These are phyloP conservation scores for Aricia artaxerxes DNA, from an alignment of 2,888 invertebrate genomes.

Conservation along the genomic window DNA sequence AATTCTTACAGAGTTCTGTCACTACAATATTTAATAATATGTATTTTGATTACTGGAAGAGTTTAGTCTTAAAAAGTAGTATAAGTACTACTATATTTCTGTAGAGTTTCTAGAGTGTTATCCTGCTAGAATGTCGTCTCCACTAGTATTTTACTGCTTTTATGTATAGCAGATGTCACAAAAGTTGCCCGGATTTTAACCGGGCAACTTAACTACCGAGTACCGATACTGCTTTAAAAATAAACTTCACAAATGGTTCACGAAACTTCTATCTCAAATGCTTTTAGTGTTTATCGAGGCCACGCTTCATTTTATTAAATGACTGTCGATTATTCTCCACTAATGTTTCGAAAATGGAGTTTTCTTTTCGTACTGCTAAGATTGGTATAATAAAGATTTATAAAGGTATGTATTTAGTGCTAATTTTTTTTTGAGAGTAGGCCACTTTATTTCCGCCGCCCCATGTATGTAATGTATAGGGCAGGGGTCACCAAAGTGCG, in stretches of 20 bases:
- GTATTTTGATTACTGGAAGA: too few relatives aligned
- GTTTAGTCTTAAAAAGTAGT: too few relatives aligned
- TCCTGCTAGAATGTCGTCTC: too few relatives aligned
- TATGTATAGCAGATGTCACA: neutral
- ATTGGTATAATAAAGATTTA: neutral
- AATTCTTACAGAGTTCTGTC: too few relatives aligned
- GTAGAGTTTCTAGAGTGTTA: too few relatives aligned
- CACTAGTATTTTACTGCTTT: neutral
- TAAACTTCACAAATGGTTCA: neutral
- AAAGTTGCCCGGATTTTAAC: neutral
- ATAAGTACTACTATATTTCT: too few relatives aligned
- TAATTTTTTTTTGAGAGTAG: too few relatives aligned
- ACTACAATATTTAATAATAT: too few relatives aligned
- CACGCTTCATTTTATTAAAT: slow-evolving; percentile 10
- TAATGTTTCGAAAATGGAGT: slow-evolving; percentile 7
- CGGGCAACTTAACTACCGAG: too few relatives aligned
- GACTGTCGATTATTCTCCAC: neutral
- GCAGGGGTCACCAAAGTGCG: too few relatives aligned
- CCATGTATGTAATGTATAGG: too few relatives aligned
- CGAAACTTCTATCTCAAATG: neutral
- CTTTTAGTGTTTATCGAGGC: slow-evolving; percentile 12
- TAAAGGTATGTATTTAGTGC: neutral
- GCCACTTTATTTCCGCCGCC: too few relatives aligned
- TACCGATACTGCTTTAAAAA: neutral
- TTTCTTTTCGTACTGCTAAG: neutral